These are phyloP conservation scores for Alloscopus bannaensis DNA, from an alignment of 2,888 invertebrate species.

Conservation along the genomic window DNA sequence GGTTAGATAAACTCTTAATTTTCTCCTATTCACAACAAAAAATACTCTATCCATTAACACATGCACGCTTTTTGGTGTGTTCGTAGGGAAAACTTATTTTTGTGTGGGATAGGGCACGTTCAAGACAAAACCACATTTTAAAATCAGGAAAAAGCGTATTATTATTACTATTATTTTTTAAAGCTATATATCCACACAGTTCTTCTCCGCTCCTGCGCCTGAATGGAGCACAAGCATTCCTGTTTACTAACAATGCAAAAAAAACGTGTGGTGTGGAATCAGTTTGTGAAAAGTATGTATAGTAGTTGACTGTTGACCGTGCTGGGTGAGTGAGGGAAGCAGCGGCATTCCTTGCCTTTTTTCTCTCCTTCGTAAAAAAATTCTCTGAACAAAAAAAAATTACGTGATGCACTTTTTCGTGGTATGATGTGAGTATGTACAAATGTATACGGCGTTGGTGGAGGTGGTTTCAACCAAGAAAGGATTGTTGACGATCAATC, in stretches of 20 bases:
- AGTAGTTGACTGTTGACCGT: too few species aligned
- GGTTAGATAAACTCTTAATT: constrained; percentile 13
- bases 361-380: constrained; percentile 33
- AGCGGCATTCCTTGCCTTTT: constrained; percentile 39
- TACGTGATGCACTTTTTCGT: background rate
- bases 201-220: too few species aligned
- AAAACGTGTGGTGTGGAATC: constrained; percentile 3
- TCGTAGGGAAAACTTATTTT: constrained; percentile 2
- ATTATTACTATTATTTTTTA: too few species aligned
- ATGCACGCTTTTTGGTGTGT: background rate
- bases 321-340: constrained; percentile 30
- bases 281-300: constrained; percentile 25
- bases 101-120: constrained; percentile 43
- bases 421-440: background rate
- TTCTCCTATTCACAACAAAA: background rate
- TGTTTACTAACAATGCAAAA: constrained; percentile 36
- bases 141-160: too few species aligned
- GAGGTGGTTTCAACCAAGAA: background rate
- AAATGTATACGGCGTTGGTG: background rate
- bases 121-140: constrained; percentile 11
- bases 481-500: background rate
- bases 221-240: too few species aligned
- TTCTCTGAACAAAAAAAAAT: background rate
- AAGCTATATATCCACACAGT: too few species aligned
- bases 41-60: background rate